Evolutionary conservation across 2,797 vertebrate species (phyloP).

Genomic region (Neostethus bicornis): DNA sequence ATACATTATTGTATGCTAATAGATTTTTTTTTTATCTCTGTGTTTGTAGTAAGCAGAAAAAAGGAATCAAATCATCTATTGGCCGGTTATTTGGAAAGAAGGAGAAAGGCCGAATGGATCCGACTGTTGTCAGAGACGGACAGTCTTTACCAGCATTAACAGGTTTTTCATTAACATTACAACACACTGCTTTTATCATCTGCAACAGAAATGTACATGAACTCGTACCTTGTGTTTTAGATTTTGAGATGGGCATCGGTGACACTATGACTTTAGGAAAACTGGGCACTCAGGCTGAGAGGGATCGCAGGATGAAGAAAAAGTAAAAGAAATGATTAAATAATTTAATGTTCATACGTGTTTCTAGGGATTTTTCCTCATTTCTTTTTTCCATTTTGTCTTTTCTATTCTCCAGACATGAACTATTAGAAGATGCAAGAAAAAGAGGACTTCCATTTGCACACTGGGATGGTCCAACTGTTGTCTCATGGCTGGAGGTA

Average conservation of each 20-base stretch:
- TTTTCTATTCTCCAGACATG: slow-evolving; percentile 80
- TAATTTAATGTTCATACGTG: not conserved
- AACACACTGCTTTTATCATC: too few species aligned
- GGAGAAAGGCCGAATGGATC: slow-evolving; percentile 90
- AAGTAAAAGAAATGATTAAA: slow-evolving; percentile 77
- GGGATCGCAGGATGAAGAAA: slow-evolving; percentile 93
- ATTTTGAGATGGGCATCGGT: slow-evolving; percentile 88
- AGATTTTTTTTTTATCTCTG: too few species aligned
- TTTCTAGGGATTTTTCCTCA: not conserved
- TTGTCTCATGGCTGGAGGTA: slow-evolving; percentile 97
- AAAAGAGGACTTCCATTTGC: slow-evolving; percentile 93
- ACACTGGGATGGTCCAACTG: slow-evolving; percentile 95
- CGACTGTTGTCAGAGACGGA: slow-evolving; percentile 84
- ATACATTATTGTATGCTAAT: not conserved
- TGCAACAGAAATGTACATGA: slow-evolving; percentile 5
- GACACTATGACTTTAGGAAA: slow-evolving; percentile 92
- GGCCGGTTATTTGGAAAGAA: slow-evolving; percentile 96
- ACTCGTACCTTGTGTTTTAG: slow-evolving; percentile 65
- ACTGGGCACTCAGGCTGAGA: slow-evolving; percentile 93
- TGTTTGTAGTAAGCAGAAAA: slow-evolving; percentile 88
- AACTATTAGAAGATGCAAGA: slow-evolving; percentile 93
- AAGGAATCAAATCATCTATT: slow-evolving; percentile 95
- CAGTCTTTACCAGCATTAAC: slow-evolving; percentile 68
- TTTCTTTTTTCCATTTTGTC: slow-evolving; percentile 10
- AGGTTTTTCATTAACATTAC: slow-evolving; percentile 61